Evolutionary conservation across 2,113 vertebrate genomes (phyloP).

Genomic region (Pedionomus torquatus): DNA sequence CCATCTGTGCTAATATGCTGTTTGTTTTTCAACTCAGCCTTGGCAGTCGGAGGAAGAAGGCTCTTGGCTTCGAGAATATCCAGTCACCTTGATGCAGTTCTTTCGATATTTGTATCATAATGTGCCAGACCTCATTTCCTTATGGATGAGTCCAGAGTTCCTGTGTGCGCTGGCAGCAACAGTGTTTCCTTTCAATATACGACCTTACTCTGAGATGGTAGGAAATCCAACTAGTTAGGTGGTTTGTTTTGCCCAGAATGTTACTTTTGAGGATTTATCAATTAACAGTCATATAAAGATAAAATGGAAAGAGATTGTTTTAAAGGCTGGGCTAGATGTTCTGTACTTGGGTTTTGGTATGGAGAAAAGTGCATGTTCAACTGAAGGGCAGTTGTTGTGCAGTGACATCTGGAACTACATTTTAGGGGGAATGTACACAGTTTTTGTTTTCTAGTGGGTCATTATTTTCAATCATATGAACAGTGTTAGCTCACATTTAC

Average conservation of each 20-base stretch:
- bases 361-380: background rate
- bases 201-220: constrained; percentile 98
- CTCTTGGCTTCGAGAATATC: constrained; percentile 97
- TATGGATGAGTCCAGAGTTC: constrained; percentile 98
- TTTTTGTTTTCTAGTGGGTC: background rate
- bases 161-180: constrained; percentile 91
- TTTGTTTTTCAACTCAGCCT: constrained; percentile 77
- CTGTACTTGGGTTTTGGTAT: background rate
- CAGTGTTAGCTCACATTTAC: background rate
- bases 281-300: background rate
- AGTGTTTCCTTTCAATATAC: constrained; percentile 96
- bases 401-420: background rate
- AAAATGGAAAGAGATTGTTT: background rate
- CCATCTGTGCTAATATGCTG: background rate
- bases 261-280: background rate
- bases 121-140: constrained; percentile 88
- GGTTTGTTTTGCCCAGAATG: background rate
- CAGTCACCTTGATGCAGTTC: constrained; percentile 98
- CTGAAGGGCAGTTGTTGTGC: background rate
- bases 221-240: background rate
- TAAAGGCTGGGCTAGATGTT: background rate
- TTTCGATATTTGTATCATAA: constrained; percentile 98
- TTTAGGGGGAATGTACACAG: background rate
- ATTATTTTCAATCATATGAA: background rate
- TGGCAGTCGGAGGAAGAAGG: constrained; percentile 99